Evolutionary conservation across 2,113 vertebrate species (phyloP).

Genomic region (Odontophorus gujanensis): DNA sequence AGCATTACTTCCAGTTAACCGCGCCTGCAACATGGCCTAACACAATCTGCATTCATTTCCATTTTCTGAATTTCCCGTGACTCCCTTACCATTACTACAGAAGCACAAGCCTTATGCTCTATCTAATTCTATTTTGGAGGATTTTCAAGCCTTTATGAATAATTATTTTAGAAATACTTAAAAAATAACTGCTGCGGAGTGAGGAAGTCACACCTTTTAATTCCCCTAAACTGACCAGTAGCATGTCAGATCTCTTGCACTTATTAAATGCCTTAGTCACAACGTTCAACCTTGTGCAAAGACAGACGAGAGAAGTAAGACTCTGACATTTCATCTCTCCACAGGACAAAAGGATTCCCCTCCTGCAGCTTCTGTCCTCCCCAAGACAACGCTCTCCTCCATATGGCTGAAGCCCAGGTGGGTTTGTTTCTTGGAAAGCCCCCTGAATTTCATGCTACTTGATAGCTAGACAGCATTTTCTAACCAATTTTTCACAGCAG

Average conservation of each 20-base stretch:
- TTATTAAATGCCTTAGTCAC: background rate
- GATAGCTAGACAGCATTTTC: background rate
- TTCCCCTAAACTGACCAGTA: background rate
- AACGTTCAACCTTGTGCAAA: background rate
- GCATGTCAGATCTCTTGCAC: background rate
- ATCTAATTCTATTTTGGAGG: background rate
- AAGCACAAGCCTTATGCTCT: background rate
- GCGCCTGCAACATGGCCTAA: background rate
- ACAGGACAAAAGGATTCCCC: background rate
- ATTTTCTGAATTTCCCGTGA: background rate
- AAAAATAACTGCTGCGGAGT: background rate
- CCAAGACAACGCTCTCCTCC: background rate
- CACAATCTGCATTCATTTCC: background rate
- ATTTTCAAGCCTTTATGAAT: background rate
- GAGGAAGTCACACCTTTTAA: background rate
- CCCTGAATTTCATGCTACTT: background rate
- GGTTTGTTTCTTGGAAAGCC: constrained; percentile 5
- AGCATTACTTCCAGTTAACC: background rate
- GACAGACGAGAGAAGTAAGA: background rate
- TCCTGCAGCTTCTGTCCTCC: background rate
- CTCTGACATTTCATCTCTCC: fast-evolving
- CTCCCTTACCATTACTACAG: background rate
- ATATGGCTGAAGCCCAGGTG: background rate
- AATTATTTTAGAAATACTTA: background rate
- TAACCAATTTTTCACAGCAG: constrained; percentile 39